phyloP scores from a whole-genome alignment of 2,113 vertebrate genomes.

The Eptesicus fuscus region DNA sequence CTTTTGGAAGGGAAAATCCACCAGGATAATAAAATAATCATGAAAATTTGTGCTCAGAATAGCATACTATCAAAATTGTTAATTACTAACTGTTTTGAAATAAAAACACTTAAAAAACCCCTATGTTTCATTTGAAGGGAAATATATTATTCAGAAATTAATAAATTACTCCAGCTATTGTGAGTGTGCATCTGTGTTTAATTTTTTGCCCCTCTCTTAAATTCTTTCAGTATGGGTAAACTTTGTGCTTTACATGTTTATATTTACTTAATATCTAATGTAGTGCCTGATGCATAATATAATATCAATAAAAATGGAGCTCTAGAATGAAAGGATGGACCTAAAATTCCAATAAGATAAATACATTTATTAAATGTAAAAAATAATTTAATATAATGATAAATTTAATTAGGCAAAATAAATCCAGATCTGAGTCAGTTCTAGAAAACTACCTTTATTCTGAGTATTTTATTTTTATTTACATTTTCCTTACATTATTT shows the following conservation, averaged over 20 bases:
- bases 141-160: not conserved
- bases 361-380: not conserved
- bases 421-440: not conserved
- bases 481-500: not conserved
- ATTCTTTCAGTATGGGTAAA: not conserved
- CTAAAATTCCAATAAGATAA: not conserved
- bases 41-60: not conserved
- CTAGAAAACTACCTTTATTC: not conserved
- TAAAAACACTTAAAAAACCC: not conserved
- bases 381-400: not conserved
- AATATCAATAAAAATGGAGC: not conserved
- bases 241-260: not conserved
- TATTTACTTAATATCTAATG: not conserved
- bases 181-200: not conserved
- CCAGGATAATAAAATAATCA: not conserved
- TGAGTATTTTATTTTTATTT: not conserved
- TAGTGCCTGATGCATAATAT: not conserved
- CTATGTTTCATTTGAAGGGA: not conserved
- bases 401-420: not conserved
- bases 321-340: not conserved
- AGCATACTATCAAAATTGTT: not conserved
- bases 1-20: not conserved
- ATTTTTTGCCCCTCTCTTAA: not conserved
- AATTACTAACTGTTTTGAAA: not conserved
- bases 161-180: not conserved